Conservation (phyloP, 2,888 invertebrate species). For the Dendrolimus pini region DNA sequence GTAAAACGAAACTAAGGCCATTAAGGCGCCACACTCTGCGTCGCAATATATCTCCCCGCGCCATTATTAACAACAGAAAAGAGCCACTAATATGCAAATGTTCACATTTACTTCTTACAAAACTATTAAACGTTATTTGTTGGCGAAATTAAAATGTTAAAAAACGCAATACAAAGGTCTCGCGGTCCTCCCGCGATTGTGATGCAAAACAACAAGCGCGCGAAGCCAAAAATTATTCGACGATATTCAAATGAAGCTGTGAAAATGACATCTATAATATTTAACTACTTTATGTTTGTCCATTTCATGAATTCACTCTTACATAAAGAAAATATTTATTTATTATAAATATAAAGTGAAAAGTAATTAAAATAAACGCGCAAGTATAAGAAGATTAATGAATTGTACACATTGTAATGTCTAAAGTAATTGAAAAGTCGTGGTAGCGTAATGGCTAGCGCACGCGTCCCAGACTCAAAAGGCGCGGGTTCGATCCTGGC, state of each 20-base stretch:
- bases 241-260: constrained; percentile 14
- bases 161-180: constrained; percentile 44
- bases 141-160: constrained; percentile 66
- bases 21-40: background rate
- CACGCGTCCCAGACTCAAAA: too few species aligned
- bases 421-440: too few species aligned
- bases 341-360: too few species aligned
- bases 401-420: too few species aligned
- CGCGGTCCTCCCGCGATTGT: constrained; percentile 53
- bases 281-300: background rate
- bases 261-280: background rate
- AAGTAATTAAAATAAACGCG: too few species aligned
- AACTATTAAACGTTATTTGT: constrained; percentile 67
- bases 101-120: constrained; percentile 44
- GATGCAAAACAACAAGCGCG: constrained; percentile 49
- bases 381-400: too few species aligned
- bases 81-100: constrained; percentile 59
- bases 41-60: background rate
- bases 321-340: too few species aligned
- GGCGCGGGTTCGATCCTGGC: too few species aligned
- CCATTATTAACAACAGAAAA: background rate
- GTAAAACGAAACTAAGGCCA: background rate
- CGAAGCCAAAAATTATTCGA: constrained; percentile 32
- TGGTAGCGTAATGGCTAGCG: too few species aligned
- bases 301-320: background rate